Conservation (phyloP, 2,888 invertebrate species). For the Andricus quercusramuli region DNA sequence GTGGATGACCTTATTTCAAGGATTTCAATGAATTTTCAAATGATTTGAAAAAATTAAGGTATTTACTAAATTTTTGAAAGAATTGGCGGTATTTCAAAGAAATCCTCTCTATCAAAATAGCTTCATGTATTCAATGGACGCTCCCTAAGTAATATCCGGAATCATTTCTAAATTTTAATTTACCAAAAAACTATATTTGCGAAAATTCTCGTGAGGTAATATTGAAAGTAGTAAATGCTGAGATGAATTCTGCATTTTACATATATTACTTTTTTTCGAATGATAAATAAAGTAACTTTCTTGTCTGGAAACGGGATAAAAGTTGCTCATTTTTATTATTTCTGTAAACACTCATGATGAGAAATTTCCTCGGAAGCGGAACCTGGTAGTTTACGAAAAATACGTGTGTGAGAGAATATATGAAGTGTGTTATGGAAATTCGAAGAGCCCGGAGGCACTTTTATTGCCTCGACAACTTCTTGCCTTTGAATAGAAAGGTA, state of each 20-base stretch:
- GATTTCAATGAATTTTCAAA: too few species aligned
- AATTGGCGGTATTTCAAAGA: too few species aligned
- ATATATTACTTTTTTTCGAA: not conserved
- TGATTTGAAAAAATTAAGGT: too few species aligned
- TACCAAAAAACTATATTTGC: not conserved
- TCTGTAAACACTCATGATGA: slow-evolving; percentile 7
- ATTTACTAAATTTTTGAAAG: too few species aligned
- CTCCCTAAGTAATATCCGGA: not conserved
- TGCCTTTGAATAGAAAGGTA: slow-evolving; percentile 10
- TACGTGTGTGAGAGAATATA: slow-evolving; percentile 6
- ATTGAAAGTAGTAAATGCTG: not conserved
- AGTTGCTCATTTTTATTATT: not conserved
- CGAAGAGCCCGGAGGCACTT: slow-evolving; percentile 18
- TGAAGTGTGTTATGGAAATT: slow-evolving; percentile 33
- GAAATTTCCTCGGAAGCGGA: not conserved
- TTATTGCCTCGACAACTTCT: slow-evolving; percentile 16
- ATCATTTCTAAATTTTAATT: not conserved
- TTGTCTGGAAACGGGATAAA: not conserved
- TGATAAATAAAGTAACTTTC: not conserved
- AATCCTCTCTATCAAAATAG: too few species aligned
- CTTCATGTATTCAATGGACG: too few species aligned
- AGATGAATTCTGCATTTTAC: not conserved
- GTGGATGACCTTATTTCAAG: too few species aligned
- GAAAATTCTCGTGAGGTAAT: not conserved
- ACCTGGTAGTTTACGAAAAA: not conserved